phyloP scores from a whole-genome alignment of 2,888 invertebrate genomes.

The Prosopocoilus inquinatus region DNA sequence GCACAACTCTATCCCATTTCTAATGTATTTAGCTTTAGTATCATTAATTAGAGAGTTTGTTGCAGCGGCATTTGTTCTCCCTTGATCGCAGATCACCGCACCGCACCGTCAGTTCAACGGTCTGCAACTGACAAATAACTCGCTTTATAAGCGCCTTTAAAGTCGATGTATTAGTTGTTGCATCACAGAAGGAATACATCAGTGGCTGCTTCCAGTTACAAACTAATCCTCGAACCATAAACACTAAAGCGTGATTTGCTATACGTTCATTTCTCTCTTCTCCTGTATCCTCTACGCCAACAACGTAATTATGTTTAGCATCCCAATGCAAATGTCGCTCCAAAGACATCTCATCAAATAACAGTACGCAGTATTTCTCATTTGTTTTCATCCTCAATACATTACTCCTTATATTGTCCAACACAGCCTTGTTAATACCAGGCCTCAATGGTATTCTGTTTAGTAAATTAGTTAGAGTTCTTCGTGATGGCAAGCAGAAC shows the following conservation, averaged over 20 bases:
- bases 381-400: slow-evolving; percentile 1
- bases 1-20: not conserved
- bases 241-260: slow-evolving; percentile 13
- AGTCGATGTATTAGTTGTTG: slow-evolving; percentile 5
- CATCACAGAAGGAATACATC: slow-evolving; percentile 4
- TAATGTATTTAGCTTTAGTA: not conserved
- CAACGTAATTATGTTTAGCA: not conserved
- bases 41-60: slow-evolving; percentile 1
- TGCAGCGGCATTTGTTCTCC: slow-evolving; percentile 9
- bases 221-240: slow-evolving; percentile 10
- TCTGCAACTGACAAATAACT: slow-evolving; percentile 11
- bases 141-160: slow-evolving; percentile 5
- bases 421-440: slow-evolving; percentile 2
- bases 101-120: slow-evolving; percentile 15
- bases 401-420: not conserved
- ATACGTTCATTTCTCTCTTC: not conserved
- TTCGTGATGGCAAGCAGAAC: slow-evolving; percentile 19
- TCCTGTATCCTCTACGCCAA: slow-evolving; percentile 10
- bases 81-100: slow-evolving; percentile 25
- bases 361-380: slow-evolving; percentile 4
- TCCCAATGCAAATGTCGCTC: slow-evolving; percentile 4
- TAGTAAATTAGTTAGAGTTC: slow-evolving; percentile 9
- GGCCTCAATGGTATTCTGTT: slow-evolving; percentile 5
- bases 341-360: slow-evolving; percentile 18
- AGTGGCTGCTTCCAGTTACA: slow-evolving; percentile 14